Percentiles rank a stretch among this genome's conserved stretches.
These are phyloP conservation scores for Tuberolachnus salignus DNA, from an alignment of 2,888 invertebrate genomes.

Conservation along the genomic window DNA sequence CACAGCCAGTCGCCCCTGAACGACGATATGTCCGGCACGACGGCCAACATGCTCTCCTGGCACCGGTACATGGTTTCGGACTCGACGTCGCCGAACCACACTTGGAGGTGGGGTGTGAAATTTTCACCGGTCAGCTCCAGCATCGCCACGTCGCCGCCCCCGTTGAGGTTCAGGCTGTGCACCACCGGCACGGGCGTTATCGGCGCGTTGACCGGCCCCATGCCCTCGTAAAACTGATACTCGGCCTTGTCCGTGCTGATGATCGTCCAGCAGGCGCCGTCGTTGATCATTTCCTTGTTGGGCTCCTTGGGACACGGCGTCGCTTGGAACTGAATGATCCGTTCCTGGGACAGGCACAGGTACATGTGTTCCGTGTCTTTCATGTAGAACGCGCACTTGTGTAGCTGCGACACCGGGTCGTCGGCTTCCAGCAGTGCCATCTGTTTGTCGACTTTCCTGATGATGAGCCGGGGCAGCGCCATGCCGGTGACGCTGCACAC, in stretches of 20 bases:
- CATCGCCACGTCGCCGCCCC: conserved; percentile 98
- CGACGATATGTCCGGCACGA: conserved; percentile 95
- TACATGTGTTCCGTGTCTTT: conserved; percentile 99
- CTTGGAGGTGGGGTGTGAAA: conserved; percentile 91
- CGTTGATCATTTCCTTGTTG: conserved; percentile 99
- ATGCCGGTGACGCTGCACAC: conserved; percentile 99
- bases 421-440: conserved; percentile 97
- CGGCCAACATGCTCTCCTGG: conserved; percentile 94
- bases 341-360: conserved; percentile 95
- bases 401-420: conserved; percentile 98
- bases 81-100: conserved; percentile 98
- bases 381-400: conserved; percentile 99
- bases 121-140: conserved; percentile 94
- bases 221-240: conserved; percentile 98
- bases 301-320: conserved; percentile 97
- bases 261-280: conserved; percentile 99
- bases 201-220: conserved; percentile 93
- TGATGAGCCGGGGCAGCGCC: conserved; percentile 95
- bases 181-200: conserved; percentile 98
- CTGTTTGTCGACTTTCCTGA: conserved; percentile 95
- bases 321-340: conserved; percentile 99
- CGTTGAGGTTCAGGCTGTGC: conserved; percentile 91
- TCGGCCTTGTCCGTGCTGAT: conserved; percentile 99
- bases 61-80: conserved; percentile 97
- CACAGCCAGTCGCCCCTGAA: conserved; percentile 96